A percentile compares a stretch with the other conserved stretches of the same genome.
Evolutionary conservation across 2,797 vertebrate species (phyloP).

Genomic region (Notolabrus celidotus): DNA sequence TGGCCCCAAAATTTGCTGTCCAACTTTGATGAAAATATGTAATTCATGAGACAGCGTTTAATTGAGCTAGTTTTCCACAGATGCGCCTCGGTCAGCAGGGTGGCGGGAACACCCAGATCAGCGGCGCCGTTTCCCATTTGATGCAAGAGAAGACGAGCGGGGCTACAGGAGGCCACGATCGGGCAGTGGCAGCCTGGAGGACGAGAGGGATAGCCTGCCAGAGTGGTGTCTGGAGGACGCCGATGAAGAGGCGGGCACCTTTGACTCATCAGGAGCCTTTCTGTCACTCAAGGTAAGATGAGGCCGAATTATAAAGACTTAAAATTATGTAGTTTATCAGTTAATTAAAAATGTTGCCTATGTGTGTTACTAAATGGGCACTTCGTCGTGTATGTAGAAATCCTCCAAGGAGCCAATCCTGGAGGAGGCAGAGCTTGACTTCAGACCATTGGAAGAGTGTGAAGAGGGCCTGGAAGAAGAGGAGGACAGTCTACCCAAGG

Average conservation of each 20-base stretch:
- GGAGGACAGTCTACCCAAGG: conserved; percentile 88
- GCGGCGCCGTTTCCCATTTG: conserved; percentile 94
- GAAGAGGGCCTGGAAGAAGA: conserved; percentile 91
- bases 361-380: neutral
- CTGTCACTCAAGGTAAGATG: conserved; percentile 92
- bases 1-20: neutral
- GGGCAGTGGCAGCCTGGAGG: conserved; percentile 95
- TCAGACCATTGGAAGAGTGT: conserved; percentile 91
- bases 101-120: conserved; percentile 97
- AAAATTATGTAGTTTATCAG: neutral
- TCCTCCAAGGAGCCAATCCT: conserved; percentile 96
- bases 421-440: conserved; percentile 97
- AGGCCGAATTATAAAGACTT: neutral
- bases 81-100: conserved; percentile 90
- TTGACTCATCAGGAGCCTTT: conserved; percentile 98
- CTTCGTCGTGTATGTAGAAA: conserved; percentile 83
- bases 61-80: conserved; percentile 69
- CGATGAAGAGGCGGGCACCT: conserved; percentile 98
- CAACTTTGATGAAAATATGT: neutral
- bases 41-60: neutral
- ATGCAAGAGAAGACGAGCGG: conserved; percentile 96
- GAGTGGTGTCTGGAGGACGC: conserved; percentile 99
- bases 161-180: conserved; percentile 92
- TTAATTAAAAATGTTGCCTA: too few relatives aligned
- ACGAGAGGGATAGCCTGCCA: conserved; percentile 95